Percentiles rank a stretch among this genome's conserved stretches.
Evolutionary conservation across 2,888 invertebrate genomes (phyloP).

Genomic region (Sepiola atlantica): DNA sequence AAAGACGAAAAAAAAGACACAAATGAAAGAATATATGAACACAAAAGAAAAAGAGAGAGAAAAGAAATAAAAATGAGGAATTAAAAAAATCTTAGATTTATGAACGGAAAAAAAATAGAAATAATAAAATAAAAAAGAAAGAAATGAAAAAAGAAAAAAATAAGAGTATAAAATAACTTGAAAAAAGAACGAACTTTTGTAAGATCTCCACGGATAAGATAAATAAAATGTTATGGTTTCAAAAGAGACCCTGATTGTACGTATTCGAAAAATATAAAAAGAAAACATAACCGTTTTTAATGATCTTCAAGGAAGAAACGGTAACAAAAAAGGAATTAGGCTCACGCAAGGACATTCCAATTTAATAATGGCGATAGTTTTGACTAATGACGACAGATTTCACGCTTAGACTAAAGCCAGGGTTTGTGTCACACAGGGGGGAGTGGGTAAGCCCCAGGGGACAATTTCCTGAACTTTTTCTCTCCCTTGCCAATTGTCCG

Average conservation of each 20-base stretch:
- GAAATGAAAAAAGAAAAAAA: neutral
- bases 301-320: neutral
- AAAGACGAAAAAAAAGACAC: too few relatives aligned
- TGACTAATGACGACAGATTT: slow-evolving; percentile 32
- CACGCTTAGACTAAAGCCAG: neutral
- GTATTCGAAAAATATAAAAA: neutral
- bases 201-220: neutral
- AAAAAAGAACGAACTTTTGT: neutral
- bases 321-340: neutral
- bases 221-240: neutral
- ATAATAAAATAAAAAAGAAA: neutral
- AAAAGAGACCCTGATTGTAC: neutral
- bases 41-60: too few relatives aligned
- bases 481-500: neutral
- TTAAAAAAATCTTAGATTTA: neutral
- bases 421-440: neutral
- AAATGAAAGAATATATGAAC: too few relatives aligned
- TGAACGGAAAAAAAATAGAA: too few relatives aligned
- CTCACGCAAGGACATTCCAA: neutral
- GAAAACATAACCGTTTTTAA: neutral
- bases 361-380: neutral
- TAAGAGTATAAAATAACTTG: neutral
- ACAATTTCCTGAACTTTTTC: slow-evolving; percentile 2
- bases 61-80: neutral
- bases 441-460: neutral